Conservation (phyloP, 2,797 vertebrate species). For the Cyclura pinguis region DNA sequence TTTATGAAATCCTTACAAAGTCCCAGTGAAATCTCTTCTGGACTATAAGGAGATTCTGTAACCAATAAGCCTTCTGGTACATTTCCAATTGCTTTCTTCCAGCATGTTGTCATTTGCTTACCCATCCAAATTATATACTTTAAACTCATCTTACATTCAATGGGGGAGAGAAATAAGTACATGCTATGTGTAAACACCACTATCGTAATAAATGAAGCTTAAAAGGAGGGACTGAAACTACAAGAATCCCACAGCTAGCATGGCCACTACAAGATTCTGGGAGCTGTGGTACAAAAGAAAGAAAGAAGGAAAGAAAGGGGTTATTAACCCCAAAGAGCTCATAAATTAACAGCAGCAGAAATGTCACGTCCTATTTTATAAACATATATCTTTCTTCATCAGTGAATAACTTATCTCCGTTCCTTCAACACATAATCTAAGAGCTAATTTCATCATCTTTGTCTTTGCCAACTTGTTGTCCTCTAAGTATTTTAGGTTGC, state of each 20-base stretch:
- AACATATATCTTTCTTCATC: not conserved
- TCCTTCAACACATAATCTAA: not conserved
- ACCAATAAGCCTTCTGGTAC: not conserved
- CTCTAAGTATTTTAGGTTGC: not conserved
- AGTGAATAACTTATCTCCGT: not conserved
- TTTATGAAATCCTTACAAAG: not conserved
- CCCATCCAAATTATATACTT: not conserved
- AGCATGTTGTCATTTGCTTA: not conserved
- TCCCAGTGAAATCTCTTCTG: not conserved
- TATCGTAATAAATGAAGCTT: not conserved
- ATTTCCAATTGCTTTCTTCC: constrained; percentile 1
- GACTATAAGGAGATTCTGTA: not conserved
- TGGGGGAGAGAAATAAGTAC: not conserved
- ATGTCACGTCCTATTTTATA: not conserved
- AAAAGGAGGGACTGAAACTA: not conserved
- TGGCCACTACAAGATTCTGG: too few species aligned
- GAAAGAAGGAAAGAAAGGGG: too few species aligned
- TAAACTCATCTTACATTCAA: not conserved
- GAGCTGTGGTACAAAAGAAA: too few species aligned
- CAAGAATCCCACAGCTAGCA: too few species aligned
- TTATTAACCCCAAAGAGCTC: not conserved
- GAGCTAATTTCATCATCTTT: not conserved
- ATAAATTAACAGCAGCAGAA: not conserved
- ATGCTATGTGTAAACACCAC: not conserved
- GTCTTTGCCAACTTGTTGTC: not conserved